phyloP scores from a whole-genome alignment of 2,888 invertebrate species.

The Drosophila aldrichi region DNA sequence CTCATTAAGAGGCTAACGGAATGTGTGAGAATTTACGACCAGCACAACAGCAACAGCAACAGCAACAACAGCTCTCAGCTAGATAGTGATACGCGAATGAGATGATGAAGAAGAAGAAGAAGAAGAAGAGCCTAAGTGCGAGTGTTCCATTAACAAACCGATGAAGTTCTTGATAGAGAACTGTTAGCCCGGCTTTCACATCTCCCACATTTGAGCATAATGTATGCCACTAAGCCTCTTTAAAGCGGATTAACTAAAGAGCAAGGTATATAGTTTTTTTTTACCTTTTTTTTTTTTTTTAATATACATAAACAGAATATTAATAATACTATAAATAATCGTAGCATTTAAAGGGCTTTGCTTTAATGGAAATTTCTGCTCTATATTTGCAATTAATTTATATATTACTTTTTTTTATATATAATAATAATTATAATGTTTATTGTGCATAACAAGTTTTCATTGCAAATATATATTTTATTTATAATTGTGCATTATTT shows the following conservation, averaged over 20 bases:
- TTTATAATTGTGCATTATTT: background rate
- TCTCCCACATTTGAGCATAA: background rate
- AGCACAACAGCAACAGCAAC: slow-evolving; percentile 20
- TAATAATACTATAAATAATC: background rate
- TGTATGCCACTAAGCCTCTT: background rate
- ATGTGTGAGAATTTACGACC: slow-evolving; percentile 45
- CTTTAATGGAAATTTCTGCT: background rate
- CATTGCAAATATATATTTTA: background rate
- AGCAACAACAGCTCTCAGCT: slow-evolving; percentile 24
- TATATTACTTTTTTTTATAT: background rate
- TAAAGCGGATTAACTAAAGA: slow-evolving; percentile 4
- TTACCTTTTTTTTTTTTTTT: background rate
- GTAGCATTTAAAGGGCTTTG: background rate
- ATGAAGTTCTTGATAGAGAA: slow-evolving; percentile 47
- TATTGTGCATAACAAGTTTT: too few relatives aligned
- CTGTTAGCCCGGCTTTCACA: slow-evolving; percentile 18
- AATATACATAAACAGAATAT: background rate
- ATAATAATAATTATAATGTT: too few relatives aligned
- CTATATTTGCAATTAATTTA: background rate
- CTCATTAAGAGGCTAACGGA: slow-evolving; percentile 67
- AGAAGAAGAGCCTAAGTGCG: slow-evolving; percentile 7
- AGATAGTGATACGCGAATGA: slow-evolving; percentile 17
- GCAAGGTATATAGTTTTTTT: background rate
- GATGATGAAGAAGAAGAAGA: slow-evolving; percentile 2
- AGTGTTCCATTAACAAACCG: slow-evolving; percentile 44